Base-by-base conservation (phyloP, 2,113 vertebrate species). In the Chionis minor region DNA sequence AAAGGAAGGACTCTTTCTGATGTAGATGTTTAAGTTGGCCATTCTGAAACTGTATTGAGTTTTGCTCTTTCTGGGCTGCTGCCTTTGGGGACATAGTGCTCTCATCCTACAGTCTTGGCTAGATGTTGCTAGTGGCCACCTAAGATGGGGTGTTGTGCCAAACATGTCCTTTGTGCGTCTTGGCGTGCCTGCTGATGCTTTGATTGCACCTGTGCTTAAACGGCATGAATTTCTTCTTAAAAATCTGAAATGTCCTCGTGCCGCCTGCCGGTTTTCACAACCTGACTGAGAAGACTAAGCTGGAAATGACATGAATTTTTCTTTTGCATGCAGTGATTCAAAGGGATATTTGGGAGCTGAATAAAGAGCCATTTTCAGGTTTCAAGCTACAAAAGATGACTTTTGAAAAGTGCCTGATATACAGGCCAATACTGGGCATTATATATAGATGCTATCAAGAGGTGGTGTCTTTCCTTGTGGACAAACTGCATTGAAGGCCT, bases 81-180 rank as follows among this genome's bases (percentile, higher is more conserved):
- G 1, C 54, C 81, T 83, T 40, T 15, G 38, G n/a, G n/a, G 7
- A 40, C 3, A 0, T 22, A 42, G 12, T 23, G 47, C 51, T 83
- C 38, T 38, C 38, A 38, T 69, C 42, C 55, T 2, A 0, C 30
- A 45, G 40, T 7, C 85, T 58, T 54, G 72, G 33, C 67, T 81
- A 20, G 63, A 21, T 72, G n/a, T 19, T 65, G 56, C 52, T 72
- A 7, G 45, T 4, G 9, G 44, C 32, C 42, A 23, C 51, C 8
- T 12, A 13, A 40, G 35, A 11, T n/a, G 35, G 49, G 6, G 2
- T 54, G 3, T 66, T 62, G 35, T 26, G 65, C 54, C 67, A 42
- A 21, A 23, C 5, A 5, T 1, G 0, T 12, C 54, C 42, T 23
- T 42, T 62, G 40, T 49, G 40, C 4, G 0, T 47, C 69, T 69